Base-by-base conservation (phyloP, 1,140 invertebrate genomes). In the Drosophila sp. region DNA sequence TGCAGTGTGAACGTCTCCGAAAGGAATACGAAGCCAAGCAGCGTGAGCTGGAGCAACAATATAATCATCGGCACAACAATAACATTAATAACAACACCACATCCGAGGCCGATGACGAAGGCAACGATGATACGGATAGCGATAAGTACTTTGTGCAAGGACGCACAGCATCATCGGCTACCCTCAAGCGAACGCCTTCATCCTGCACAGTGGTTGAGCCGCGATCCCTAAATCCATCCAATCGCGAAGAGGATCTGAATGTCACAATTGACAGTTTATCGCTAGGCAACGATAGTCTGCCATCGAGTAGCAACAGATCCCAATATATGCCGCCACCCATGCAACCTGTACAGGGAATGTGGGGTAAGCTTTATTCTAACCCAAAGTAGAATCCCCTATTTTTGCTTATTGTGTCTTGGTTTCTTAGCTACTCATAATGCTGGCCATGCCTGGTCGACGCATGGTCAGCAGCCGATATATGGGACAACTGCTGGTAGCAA, bases 281-380 rank as follows among this genome's bases (percentile, higher is more conserved):
- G 1, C 38, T 90, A 27, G 91, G 91, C 11, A 89, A 83, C 47
- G 90, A 84, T n/a, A 92, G 91, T 11, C 56, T 91, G 17, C 82
- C 90, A 27, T 92, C 91, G 2, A 83, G 90, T 40, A 92, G 91
- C 72, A 85, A 77, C 5, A 76, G 90, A 63, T 90, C 90, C n/a
- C 85, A 80, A 50, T 91, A 90, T 23, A 89, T 91, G 76, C 87
- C 89, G 61, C 91, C 91, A 27, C 91, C 91, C 30, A 91, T 92
- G 91, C 65, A 80, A 2, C 75, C 89, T 8, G 86, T 91, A 17
- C 86, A 84, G 8, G 70, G 68, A 11, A 83, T 78, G 54, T 92
- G 90, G 86, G 72, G 91, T 87, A 83, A 86, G 84, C 77, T 41
- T 7, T 50, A 17, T 17, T 17, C 4, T 47, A 4, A 6, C 5